Evolutionary conservation across 2,113 vertebrate species (phyloP), one percentile per base, ranked within the genome.

Genomic region (Lagenorhynchus albirostris): DNA sequence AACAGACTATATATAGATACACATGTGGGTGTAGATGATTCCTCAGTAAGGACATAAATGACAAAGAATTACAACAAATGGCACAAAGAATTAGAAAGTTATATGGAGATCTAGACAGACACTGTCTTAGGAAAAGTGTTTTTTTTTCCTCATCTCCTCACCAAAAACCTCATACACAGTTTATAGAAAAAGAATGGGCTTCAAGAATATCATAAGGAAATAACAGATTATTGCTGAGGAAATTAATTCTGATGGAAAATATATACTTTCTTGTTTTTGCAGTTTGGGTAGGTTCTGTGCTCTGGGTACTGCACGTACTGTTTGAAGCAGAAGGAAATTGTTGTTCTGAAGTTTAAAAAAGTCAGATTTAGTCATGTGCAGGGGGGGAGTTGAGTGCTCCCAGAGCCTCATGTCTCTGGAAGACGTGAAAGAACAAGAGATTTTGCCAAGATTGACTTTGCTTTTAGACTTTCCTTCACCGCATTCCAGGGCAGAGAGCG

Each of bases 371-470:
- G 96, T 80, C 79, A 38, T 55, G 50, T 73, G 58, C 74, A 38
- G 68, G 21, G 53, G 38, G 67, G 86, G 63, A 95, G 79, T n/a
- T 53, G 50, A 92, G 44, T 44, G 44, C 68, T 95, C n/a, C n/a
- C 18, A 4, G 44, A 96, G 41, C 26, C 41, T 92, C 93, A 89
- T 3, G 21, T 80, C 58, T 96, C 58, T 95, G 81, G 94, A 95
- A 85, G 85, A 86, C 63, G 20, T 91, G 79, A 91, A 92, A 89
- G 93, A 91, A 84, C 74, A 92, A 14, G 15, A 29, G 31, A 5
- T 77, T 71, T 93, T 93, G 93, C 94, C 91, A 98, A 84, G 80
- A 68, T 8, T 89, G 74, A 25, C 70, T 97, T 83, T 95, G 41
- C 70, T 71, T 83, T 91, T 91, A 96, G 86, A 95, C 41, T 91